Conservation (phyloP, 2,113 vertebrate species). For the Scomber japonicus region DNA sequence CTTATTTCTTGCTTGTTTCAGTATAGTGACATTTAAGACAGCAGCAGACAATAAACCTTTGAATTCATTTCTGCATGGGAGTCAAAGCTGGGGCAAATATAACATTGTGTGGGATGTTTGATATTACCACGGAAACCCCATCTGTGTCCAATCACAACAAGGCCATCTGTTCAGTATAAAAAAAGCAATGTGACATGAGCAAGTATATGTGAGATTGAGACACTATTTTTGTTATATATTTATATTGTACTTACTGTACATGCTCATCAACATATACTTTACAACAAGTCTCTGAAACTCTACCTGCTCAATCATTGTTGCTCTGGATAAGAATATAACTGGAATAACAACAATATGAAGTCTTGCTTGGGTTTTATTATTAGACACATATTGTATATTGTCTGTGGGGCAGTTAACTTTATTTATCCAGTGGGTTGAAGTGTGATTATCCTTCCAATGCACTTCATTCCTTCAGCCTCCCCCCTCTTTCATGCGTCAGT, state of each 20-base stretch:
- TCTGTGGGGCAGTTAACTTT: slow-evolving; percentile 31
- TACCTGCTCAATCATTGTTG: background rate
- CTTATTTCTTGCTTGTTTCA: slow-evolving; percentile 52
- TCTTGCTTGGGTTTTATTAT: background rate
- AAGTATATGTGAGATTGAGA: slow-evolving; percentile 27
- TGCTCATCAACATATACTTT: background rate
- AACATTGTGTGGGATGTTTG: slow-evolving; percentile 78
- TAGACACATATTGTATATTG: background rate
- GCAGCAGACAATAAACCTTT: slow-evolving; percentile 67
- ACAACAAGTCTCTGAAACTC: slow-evolving; percentile 3
- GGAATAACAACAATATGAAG: too few relatives aligned
- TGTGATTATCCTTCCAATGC: background rate
- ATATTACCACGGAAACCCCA: slow-evolving; percentile 74
- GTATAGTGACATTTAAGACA: slow-evolving; percentile 51
- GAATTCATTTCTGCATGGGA: slow-evolving; percentile 62
- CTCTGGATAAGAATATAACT: background rate
- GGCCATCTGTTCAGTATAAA: slow-evolving; percentile 73
- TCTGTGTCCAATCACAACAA: slow-evolving; percentile 78
- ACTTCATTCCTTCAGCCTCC: background rate
- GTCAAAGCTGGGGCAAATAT: slow-evolving; percentile 67
- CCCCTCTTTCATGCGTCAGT: slow-evolving; percentile 29
- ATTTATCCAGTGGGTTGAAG: slow-evolving; percentile 6
- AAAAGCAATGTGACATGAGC: slow-evolving; percentile 36
- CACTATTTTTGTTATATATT: slow-evolving; percentile 14
- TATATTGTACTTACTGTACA: background rate